phyloP scores from a whole-genome alignment of 64 coral and sea anemone species.

The Porites australiensis region DNA sequence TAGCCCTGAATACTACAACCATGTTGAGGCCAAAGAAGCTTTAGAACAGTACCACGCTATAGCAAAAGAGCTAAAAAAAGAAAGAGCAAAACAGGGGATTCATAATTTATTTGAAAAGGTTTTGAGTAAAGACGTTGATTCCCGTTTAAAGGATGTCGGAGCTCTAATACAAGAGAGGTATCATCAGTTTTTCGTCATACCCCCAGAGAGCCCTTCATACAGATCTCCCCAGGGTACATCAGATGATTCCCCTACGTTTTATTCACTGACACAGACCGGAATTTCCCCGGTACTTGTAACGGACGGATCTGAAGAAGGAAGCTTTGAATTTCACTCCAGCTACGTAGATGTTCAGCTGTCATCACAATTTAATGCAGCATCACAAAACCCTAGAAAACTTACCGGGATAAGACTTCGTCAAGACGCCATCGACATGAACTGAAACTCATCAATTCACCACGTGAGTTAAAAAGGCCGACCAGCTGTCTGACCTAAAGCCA shows the following conservation, averaged over 20 bases:
- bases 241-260: background rate
- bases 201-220: background rate
- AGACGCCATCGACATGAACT: background rate
- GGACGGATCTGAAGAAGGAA: no score
- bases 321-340: no score
- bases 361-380: background rate
- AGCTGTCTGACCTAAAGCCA: no score
- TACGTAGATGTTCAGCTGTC: background rate
- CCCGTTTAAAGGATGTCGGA: background rate
- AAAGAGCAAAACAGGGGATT: conserved; percentile 9
- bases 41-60: background rate
- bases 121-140: background rate
- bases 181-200: background rate
- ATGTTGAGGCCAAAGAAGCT: conserved; percentile 32
- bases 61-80: background rate
- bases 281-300: background rate
- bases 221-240: background rate
- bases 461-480: no score
- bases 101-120: background rate
- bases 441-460: background rate
- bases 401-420: background rate
- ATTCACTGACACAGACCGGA: background rate
- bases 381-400: background rate
- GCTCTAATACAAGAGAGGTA: background rate
- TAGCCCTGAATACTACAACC: conserved; percentile 2